A percentile compares a stretch with the other conserved stretches of the same genome.
These are phyloP conservation scores for Pterostichus niger DNA, from an alignment of 2,888 invertebrate genomes.

Conservation along the genomic window DNA sequence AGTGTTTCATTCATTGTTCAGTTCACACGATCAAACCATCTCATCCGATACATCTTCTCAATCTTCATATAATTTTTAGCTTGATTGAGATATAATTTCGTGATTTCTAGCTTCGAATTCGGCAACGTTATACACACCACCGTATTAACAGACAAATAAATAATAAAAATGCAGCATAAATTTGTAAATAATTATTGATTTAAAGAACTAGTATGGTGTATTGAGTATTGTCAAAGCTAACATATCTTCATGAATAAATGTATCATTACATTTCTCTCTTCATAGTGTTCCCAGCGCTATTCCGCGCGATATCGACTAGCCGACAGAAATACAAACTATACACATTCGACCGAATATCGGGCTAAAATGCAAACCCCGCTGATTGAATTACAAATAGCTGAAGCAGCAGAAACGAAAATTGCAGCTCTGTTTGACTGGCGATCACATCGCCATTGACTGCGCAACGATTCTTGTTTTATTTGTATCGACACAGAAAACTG, in stretches of 20 bases:
- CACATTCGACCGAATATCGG: conserved; percentile 57
- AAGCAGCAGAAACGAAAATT: conserved; percentile 59
- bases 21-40: no score
- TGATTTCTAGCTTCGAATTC: no score
- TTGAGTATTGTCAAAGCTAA: background rate
- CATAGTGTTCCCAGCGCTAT: conserved; percentile 4
- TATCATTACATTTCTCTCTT: conserved; percentile 42
- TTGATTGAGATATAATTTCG: no score
- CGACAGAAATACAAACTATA: conserved; percentile 10
- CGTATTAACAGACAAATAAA: no score
- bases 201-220: background rate
- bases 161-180: background rate
- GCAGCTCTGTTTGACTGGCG: conserved; percentile 45
- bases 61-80: no score
- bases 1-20: no score
- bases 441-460: conserved; percentile 36
- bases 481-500: conserved; percentile 28
- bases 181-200: background rate
- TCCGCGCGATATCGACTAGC: background rate
- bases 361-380: conserved; percentile 63
- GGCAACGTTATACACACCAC: no score
- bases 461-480: conserved; percentile 33
- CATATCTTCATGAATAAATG: conserved; percentile 62
- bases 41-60: no score
- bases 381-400: conserved; percentile 67